Base-by-base conservation (phyloP, 1,140 invertebrate genomes). In the Neodiprion fabricii region DNA sequence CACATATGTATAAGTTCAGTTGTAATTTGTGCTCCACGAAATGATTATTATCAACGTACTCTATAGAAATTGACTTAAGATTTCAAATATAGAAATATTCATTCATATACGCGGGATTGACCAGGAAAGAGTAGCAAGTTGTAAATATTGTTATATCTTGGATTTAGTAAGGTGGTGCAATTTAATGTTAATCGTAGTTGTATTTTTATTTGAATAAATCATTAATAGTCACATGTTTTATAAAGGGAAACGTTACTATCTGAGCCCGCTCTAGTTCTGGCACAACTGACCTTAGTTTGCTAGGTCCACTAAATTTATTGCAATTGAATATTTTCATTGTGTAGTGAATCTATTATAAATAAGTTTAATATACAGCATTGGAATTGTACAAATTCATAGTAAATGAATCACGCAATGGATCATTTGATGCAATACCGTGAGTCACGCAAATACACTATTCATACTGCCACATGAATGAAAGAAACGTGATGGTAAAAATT, bases 161-260 rank as follows among this genome's bases (percentile, higher is more conserved):
- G 77, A 85, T 79, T 81, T 82, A 80, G 77, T 85, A 86, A 82
- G 79, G 79, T 82, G 82, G 74, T 74, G 80, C 83, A 82, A 83
- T 86, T 86, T 82, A 85, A 78, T 86, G 85, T 87, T 86, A 82
- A 84, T 81, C 77, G 79, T 87, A 87, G 80, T 85, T 85, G 84
- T 86, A 86, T 83, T 84, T 85, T 85, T 84, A 81, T 86, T 85
- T 86, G 79, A 87, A 85, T 84, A 85, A 86, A 87, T 80, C 68
- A 83, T 84, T 81, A 84, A 79, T 79, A 82, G 76, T 80, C 81
- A 80, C 9, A 78, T 75, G 72, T 48, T 49, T 49, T 47, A n/a
- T 48, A 12, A 65, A 72, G 14, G 17, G 10, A 9, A 72, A 71
- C 21, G 17, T 47, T 7, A 40, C 47, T 47, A 48, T 47, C 14